Base-by-base conservation (phyloP, 1,140 invertebrate species). In the Carposina sasakii region DNA sequence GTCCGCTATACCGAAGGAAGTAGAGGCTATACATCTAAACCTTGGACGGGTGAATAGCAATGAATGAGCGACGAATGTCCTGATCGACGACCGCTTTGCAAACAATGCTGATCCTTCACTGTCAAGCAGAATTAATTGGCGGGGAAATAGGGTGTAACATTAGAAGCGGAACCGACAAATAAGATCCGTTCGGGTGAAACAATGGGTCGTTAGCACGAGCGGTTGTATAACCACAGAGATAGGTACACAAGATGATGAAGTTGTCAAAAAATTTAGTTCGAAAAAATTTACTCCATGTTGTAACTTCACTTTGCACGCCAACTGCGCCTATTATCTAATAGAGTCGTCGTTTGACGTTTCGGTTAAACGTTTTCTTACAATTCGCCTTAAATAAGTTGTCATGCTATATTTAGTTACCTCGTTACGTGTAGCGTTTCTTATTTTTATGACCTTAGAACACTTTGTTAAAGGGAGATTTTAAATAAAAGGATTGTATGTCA, bases 201-300 rank as follows among this genome's bases (percentile, higher is more conserved):
- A 77, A 77, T 77, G 42, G 63, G 48, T 77, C 63, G 67, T 77
- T 77, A 75, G 60, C 44, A n/a, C n/a, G 47, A 44, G 53, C 46
- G 16, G 62, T 76, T 76, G 60, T 64, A 68, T 74, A 76, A 76
- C n/a, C n/a, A n/a, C n/a, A n/a, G n/a, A n/a, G n/a, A n/a, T n/a
- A n/a, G n/a, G n/a, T n/a, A n/a, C n/a, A n/a, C n/a, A n/a, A n/a
- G n/a, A n/a, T n/a, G n/a, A n/a, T n/a, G n/a, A n/a, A n/a, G n/a
- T n/a, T n/a, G n/a, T n/a, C n/a, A n/a, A n/a, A n/a, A n/a, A n/a
- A n/a, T n/a, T n/a, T n/a, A n/a, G n/a, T n/a, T n/a, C n/a, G 54
- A 45, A 42, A 55, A 68, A 63, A 62, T n/a, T n/a, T n/a, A n/a
- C n/a, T n/a, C n/a, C n/a, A 59, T 58, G 54, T 21, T 51, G 53